Evolutionary conservation across 2,797 vertebrate species (phyloP).

Genomic region (Labroides dimidiatus): DNA sequence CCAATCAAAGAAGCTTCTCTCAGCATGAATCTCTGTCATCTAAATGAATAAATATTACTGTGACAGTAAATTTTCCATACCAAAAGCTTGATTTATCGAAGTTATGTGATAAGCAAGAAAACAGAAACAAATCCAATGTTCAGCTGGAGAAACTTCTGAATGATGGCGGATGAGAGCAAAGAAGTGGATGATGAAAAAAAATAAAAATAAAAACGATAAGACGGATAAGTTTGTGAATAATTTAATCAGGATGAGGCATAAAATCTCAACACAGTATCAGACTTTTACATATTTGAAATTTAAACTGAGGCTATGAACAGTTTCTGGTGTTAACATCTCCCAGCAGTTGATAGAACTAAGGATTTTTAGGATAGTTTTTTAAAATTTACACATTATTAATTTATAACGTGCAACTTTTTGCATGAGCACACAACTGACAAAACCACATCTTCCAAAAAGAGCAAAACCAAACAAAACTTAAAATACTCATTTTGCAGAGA

Average conservation of each 20-base stretch:
- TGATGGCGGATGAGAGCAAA: neutral
- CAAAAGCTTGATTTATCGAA: neutral
- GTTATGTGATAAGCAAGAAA: neutral
- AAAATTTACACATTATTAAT: no score
- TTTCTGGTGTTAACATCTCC: no score
- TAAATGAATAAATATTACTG: no score
- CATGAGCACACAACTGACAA: no score
- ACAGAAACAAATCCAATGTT: neutral
- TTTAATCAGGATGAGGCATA: conserved; percentile 18
- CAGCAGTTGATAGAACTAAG: no score
- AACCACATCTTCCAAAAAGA: neutral
- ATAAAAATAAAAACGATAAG: neutral
- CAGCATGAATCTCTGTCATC: no score
- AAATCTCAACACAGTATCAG: neutral
- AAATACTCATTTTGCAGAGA: neutral
- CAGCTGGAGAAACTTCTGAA: neutral
- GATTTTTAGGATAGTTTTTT: no score
- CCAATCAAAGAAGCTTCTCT: no score
- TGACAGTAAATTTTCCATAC: neutral
- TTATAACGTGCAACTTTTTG: no score
- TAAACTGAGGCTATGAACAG: neutral
- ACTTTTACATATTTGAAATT: neutral
- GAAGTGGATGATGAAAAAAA: neutral
- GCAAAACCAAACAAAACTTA: no score
- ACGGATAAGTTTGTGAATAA: conserved; percentile 14